A percentile compares a stretch with the other conserved stretches of the same genome.
Conservation (phyloP, 2,888 invertebrate species). For the Blomia tropicalis region DNA sequence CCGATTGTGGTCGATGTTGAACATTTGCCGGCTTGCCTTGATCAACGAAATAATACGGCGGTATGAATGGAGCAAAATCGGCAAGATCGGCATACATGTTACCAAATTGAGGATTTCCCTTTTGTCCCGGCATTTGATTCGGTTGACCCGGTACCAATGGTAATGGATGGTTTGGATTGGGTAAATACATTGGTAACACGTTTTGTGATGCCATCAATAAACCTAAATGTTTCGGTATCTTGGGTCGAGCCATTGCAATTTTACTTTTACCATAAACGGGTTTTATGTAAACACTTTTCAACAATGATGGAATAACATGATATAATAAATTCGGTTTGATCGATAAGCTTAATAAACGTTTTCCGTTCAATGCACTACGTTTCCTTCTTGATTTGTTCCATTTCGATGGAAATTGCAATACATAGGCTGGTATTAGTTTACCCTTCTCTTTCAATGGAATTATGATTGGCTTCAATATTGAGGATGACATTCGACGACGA, state of each 20-base stretch:
- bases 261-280: background rate
- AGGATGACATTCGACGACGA: background rate
- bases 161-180: background rate
- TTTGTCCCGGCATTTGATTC: background rate
- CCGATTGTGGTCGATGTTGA: too few relatives aligned
- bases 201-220: background rate
- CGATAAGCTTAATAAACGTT: slow-evolving; percentile 1
- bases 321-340: slow-evolving; percentile 6
- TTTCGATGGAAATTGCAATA: background rate
- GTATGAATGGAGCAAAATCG: background rate
- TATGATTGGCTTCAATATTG: slow-evolving; percentile 16
- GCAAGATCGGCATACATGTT: background rate
- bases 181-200: slow-evolving; percentile 4
- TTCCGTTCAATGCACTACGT: slow-evolving; percentile 1
- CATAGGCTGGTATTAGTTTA: slow-evolving; percentile 21
- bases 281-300: background rate
- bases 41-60: background rate
- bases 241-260: background rate
- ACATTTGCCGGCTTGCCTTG: background rate
- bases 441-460: slow-evolving; percentile 18
- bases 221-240: background rate
- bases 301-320: background rate
- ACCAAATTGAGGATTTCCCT: background rate
- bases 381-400: background rate
- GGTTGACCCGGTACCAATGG: background rate